A percentile compares a stretch with the other conserved stretches of the same genome.
Evolutionary conservation across 2,113 vertebrate genomes (phyloP).

Genomic region (Heliornis fulica): DNA sequence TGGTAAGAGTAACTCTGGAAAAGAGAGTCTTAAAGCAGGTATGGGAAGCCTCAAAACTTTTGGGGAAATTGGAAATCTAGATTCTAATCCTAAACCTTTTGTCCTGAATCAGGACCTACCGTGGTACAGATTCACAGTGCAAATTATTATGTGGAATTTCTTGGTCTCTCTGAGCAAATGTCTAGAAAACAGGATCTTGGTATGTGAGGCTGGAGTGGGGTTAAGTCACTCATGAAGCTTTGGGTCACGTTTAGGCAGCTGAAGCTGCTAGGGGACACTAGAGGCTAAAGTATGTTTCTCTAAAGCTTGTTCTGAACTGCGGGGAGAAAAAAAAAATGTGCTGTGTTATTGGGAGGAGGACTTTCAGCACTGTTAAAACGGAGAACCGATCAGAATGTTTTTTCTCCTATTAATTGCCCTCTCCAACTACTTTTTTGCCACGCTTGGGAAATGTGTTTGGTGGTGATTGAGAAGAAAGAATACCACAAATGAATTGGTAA

Average conservation of each 20-base stretch:
- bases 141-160: neutral
- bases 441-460: neutral
- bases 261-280: neutral
- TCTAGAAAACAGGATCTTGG: neutral
- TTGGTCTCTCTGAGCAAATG: neutral
- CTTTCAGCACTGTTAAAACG: neutral
- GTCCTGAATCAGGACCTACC: neutral
- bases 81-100: neutral
- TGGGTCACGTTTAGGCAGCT: neutral
- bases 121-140: neutral
- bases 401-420: neutral
- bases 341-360: neutral
- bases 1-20: neutral
- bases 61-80: neutral
- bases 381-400: neutral
- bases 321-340: neutral
- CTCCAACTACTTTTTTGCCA: neutral
- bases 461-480: neutral
- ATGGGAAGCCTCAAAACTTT: neutral
- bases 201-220: accelerated
- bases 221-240: neutral
- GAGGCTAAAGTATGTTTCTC: neutral
- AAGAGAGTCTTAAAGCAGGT: neutral
- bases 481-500: constrained; percentile 30
- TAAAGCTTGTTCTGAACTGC: neutral